A percentile compares a stretch with the other conserved stretches of the same genome.
Evolutionary conservation across 2,113 vertebrate species (phyloP).

Genomic region (Oophaga pumilio): DNA sequence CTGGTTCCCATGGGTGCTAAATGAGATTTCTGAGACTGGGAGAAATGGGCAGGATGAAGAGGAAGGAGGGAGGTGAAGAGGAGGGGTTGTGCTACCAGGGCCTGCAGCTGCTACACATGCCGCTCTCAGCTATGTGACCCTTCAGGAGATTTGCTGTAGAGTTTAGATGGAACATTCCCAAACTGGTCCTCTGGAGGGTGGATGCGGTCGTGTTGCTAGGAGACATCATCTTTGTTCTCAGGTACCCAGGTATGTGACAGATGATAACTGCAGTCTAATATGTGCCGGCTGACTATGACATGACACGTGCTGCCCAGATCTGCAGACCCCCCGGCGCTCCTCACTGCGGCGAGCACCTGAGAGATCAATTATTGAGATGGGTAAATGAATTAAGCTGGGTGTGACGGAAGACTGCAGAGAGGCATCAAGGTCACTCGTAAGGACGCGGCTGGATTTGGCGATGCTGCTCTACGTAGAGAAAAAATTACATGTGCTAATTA

Average conservation of each 20-base stretch:
- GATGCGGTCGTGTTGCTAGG: conserved; percentile 69
- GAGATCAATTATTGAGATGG: background rate
- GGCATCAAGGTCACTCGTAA: conserved; percentile 49
- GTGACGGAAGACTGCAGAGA: conserved; percentile 23
- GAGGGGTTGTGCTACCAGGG: conserved; percentile 46
- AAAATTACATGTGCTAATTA: conserved; percentile 11
- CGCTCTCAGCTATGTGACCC: conserved; percentile 53
- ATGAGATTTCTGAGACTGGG: conserved; percentile 31
- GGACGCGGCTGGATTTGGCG: background rate
- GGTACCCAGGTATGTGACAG: conserved; percentile 50
- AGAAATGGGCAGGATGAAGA: conserved; percentile 40
- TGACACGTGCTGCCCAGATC: background rate
- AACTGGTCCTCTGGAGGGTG: conserved; percentile 49
- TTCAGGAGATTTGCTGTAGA: background rate
- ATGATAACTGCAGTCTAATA: background rate
- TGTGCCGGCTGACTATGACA: background rate
- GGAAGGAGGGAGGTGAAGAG: conserved; percentile 49
- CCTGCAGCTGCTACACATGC: conserved; percentile 15
- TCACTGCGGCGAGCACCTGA: conserved; percentile 24
- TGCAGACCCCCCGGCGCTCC: background rate
- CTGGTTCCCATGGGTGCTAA: conserved; percentile 46
- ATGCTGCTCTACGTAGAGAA: background rate
- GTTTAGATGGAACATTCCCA: conserved; percentile 60
- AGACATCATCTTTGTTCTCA: conserved; percentile 50
- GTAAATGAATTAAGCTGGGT: conserved; percentile 35